Evolutionary conservation across 1,140 invertebrate species (phyloP), one percentile per base, ranked within the genome.

Genomic region (Pectinophora gossypiella): DNA sequence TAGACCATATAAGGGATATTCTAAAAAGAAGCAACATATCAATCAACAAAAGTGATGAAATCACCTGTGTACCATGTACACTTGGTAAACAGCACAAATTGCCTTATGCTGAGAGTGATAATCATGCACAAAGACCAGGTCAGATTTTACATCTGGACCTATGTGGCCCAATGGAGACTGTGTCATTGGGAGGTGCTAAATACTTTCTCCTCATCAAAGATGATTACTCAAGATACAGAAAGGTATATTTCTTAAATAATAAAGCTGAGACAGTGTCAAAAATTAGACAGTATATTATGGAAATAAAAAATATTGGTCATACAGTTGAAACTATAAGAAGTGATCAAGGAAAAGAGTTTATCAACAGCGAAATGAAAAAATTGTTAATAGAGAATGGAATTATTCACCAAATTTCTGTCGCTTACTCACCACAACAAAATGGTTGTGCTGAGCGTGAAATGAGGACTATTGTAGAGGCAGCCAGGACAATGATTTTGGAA

Each of bases 371-470:
- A 12, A 20, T 83, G 0, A 51, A 55, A 21, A 36, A 70, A 15
- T n/a, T 71, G 2, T 48, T 62, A 3, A 13, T 56, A 12, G 38
- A 48, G 19, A 19, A 53, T 16, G 68, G 72, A 3, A 70, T 85
- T 6, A 27, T n/a, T 2, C 71, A 85, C 57, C 63, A 78, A 49
- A 61, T 22, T n/a, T 68, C 59, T n/a, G 59, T 68, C 12, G 47
- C 68, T 1, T 88, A 87, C 55, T 79, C 68, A 9, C 76, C 84
- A 7, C 47, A 90, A 56, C 72, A 85, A 59, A 90, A 89, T 62
- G 81, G 82, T 12, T 43, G 51, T 18, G 66, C 69, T 9, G 88
- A 88, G 54, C 44, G 65, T 20, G 68, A 76, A 55, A 87, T 68
- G 23, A 27, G 82, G 38, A 85, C 68, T 1, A 5, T 86, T 22